phyloP scores from a whole-genome alignment of 2,888 invertebrate genomes.

The Cryptocheilus praepositus region DNA sequence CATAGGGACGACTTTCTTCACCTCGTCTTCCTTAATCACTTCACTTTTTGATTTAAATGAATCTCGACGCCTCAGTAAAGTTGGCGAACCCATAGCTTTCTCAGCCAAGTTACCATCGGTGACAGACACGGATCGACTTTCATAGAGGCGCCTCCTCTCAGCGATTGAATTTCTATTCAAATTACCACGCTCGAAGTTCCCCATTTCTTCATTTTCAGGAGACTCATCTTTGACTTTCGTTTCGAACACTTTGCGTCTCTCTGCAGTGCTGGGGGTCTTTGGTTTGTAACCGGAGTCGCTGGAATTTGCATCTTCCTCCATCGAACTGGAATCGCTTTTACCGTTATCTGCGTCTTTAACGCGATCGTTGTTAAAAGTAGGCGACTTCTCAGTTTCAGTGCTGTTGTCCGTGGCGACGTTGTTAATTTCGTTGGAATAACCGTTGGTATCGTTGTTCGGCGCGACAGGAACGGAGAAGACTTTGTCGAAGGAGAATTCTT shows the following conservation, averaged over 20 bases:
- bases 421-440: slow-evolving; percentile 60
- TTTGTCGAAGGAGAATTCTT: slow-evolving; percentile 87
- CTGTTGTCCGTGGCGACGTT: slow-evolving; percentile 63
- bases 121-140: slow-evolving; percentile 83
- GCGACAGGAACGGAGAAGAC: slow-evolving; percentile 88
- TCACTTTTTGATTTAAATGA: slow-evolving; percentile 82
- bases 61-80: slow-evolving; percentile 84
- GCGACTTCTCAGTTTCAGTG: slow-evolving; percentile 61
- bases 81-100: slow-evolving; percentile 79
- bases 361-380: slow-evolving; percentile 60
- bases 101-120: slow-evolving; percentile 80
- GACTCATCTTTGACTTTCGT: slow-evolving; percentile 75
- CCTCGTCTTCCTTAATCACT: slow-evolving; percentile 75
- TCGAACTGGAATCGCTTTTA: slow-evolving; percentile 79
- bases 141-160: slow-evolving; percentile 86
- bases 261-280: slow-evolving; percentile 87
- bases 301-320: slow-evolving; percentile 80
- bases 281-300: slow-evolving; percentile 82
- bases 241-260: slow-evolving; percentile 86
- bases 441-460: slow-evolving; percentile 75
- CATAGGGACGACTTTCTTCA: slow-evolving; percentile 74
- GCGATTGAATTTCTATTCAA: slow-evolving; percentile 85
- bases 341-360: slow-evolving; percentile 76
- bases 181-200: slow-evolving; percentile 79
- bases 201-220: slow-evolving; percentile 76